phyloP scores from a whole-genome alignment of 2,888 invertebrate genomes.

The Galerucella nymphaeae region DNA sequence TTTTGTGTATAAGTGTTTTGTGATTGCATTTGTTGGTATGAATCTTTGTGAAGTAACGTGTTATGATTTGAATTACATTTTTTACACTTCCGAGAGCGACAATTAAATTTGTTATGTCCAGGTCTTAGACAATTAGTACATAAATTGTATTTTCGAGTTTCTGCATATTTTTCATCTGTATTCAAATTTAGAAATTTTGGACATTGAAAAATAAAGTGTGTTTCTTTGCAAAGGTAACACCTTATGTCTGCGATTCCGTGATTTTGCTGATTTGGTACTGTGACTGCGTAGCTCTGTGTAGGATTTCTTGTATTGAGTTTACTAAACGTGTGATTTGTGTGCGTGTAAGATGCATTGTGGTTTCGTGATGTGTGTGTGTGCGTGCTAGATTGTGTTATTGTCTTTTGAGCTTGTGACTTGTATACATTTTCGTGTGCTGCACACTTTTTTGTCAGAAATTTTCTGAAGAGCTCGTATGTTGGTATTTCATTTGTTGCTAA shows the following conservation, averaged over 20 bases:
- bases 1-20: neutral
- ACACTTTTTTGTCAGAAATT: conserved; percentile 14
- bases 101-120: conserved; percentile 17
- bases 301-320: neutral
- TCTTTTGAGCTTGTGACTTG: neutral
- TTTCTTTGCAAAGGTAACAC: conserved; percentile 3
- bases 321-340: neutral
- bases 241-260: neutral
- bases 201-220: conserved; percentile 17
- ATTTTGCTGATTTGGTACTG: neutral
- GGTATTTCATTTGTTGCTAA: conserved; percentile 4
- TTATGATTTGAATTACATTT: conserved; percentile 30
- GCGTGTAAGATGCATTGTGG: neutral
- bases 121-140: conserved; percentile 21
- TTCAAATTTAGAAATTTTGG: conserved; percentile 12
- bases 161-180: neutral
- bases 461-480: conserved; percentile 8
- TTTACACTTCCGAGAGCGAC: conserved; percentile 21
- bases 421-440: conserved; percentile 4
- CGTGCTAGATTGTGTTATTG: no score
- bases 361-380: neutral
- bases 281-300: neutral
- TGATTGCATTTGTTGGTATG: neutral
- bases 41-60: conserved; percentile 21
- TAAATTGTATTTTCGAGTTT: conserved; percentile 8